Base-by-base conservation (phyloP, 2,797 vertebrate genomes). In the Phylloscopus collybita region DNA sequence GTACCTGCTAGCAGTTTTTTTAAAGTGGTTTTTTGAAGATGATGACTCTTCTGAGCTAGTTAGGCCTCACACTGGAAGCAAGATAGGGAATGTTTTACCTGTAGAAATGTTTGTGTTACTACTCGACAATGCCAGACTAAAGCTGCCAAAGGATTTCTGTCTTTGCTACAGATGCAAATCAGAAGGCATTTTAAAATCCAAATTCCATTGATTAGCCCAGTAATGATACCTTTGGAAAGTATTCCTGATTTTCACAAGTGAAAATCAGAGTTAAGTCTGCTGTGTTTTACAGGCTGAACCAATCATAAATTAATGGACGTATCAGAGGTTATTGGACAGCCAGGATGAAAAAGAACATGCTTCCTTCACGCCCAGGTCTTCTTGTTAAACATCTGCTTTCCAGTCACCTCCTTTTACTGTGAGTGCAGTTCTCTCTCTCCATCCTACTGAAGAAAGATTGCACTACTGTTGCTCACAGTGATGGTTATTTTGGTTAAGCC, bases 401-500 rank as follows among this genome's bases (percentile, higher is more conserved):
- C 67, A 67, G 30, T 44, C 18, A 20, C 23, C 30, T 75, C 47
- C 29, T 57, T 27, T 80, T n/a, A 54, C 21, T 36, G 4, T 6
- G 16, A 66, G 5, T 5, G 7, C 26, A 44, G 32, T 14, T 47
- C 38, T 32, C 66, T 57, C 45, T 53, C 66, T 57, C 45, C 53
- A 16, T 3, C 4, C 20, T 27, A 11, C 14, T 0, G 0, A 4
- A 32, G 38, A 57, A 53, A 80, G 26, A 38, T 38, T 29, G 16
- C 2, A 3, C 40, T 54, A n/a, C 17, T 45, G 5, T 4, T 86
- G 15, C 22, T 78, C 51, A 36, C 34, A 62, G 12, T 50, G 23
- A 49, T 23, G 15, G 38, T 36, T 83, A 60, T 45, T 76, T 51
- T 66, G 16, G 15, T 70, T 61, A 83, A 59, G 59, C 11, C 29